Base-by-base conservation (phyloP, 2,113 vertebrate genomes). In the Chloropsis cyanopogon region DNA sequence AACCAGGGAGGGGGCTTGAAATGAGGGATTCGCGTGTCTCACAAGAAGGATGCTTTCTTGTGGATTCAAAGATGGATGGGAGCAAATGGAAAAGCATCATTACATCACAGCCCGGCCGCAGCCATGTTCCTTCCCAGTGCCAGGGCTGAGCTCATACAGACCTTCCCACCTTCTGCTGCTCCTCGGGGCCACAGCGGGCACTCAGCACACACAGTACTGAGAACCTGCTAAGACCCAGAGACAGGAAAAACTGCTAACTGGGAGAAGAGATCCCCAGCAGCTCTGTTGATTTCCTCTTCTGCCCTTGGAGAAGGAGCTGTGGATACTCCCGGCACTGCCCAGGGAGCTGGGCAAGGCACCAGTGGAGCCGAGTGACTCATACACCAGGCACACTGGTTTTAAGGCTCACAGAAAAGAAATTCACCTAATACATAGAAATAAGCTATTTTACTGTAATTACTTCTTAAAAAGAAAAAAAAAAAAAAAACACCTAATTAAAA, bases 321-420 rank as follows among this genome's bases (percentile, higher is more conserved):
- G 11, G 64, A 42, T 3, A 2, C 25, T 28, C 6, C 4, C 0
- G 2, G 25, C 0, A 0, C 61, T 66, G 73, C 42, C n/a, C 0
- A 0, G 39, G 50, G 44, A 56, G 28, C 91, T 60, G 73, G 49
- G 6, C 41, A 22, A 29, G 44, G 64, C 23, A 29, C 28, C 41
- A 33, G 39, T 20, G 65, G 16, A 63, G 52, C 54, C 6, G 1
- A 19, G 54, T 11, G 53, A 76, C 68, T 83, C 90, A 33, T 0
- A 4, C 60, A n/a, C 20, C 16, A 13, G 0, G 3, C 37, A 53
- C 21, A 1, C 31, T 9, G 12, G 20, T n/a, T 49, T 31, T 11
- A 73, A 46, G 29, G 57, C 57, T 82, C 46, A 22, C 35, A 31
- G n/a, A 35, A 25, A 69, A 86, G n/a, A 83, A 54, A 57, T 15